These are phyloP conservation scores for Episyrphus balteatus DNA, from an alignment of 1,140 invertebrate species.

Conservation along the genomic window DNA sequence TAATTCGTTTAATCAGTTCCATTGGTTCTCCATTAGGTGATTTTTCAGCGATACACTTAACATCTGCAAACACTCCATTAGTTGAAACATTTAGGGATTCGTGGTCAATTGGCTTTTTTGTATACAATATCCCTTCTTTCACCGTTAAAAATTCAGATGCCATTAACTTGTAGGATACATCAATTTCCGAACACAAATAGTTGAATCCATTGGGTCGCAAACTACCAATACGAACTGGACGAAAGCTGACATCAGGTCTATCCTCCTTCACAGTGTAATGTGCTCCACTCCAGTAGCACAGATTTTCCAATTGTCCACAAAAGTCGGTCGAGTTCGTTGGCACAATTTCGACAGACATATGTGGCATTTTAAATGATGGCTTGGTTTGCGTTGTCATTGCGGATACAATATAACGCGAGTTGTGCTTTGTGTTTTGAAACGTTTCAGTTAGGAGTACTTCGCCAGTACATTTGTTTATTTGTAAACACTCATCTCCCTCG, in stretches of 20 bases:
- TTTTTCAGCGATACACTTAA: conserved; percentile 14
- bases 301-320: conserved; percentile 24
- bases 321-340: conserved; percentile 18
- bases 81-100: conserved; percentile 12
- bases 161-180: conserved; percentile 18
- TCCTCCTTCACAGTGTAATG: conserved; percentile 25
- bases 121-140: conserved; percentile 24
- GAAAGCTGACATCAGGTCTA: conserved; percentile 7
- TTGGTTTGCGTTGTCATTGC: neutral
- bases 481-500: conserved; percentile 3
- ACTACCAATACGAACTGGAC: conserved; percentile 19
- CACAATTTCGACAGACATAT: conserved; percentile 21
- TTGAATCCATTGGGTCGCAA: conserved; percentile 22
- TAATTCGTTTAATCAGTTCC: conserved; percentile 16
- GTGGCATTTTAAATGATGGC: conserved; percentile 15
- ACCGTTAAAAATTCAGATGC: conserved; percentile 18
- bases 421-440: conserved; percentile 11
- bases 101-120: conserved; percentile 20
- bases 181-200: conserved; percentile 19
- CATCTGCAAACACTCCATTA: conserved; percentile 10
- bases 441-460: conserved; percentile 25
- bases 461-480: conserved; percentile 22
- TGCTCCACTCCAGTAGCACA: conserved; percentile 27
- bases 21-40: conserved; percentile 2
- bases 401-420: neutral